A percentile compares a stretch with the other conserved stretches of the same genome.
These are phyloP conservation scores for Mormyrus hasselquistii DNA, from an alignment of 2,797 vertebrate genomes.

Conservation along the genomic window DNA sequence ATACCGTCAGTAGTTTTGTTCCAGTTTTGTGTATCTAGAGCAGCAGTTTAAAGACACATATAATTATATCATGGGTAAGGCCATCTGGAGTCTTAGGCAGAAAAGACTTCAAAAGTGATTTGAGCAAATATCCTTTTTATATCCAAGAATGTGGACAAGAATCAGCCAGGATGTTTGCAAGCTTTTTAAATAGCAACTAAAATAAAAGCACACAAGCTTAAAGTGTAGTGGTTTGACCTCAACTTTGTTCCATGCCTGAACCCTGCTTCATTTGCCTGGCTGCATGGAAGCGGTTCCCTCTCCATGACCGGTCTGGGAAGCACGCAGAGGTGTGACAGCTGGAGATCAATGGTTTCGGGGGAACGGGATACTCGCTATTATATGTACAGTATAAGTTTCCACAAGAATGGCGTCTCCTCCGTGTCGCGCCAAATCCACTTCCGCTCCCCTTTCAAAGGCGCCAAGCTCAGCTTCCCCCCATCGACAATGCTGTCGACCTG, in stretches of 20 bases:
- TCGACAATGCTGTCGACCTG: slow-evolving; percentile 22
- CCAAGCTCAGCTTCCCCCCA: slow-evolving; percentile 52
- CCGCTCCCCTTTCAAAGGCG: slow-evolving; percentile 44
- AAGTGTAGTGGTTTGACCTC: background rate
- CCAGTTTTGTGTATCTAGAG: background rate
- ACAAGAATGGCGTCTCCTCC: slow-evolving; percentile 43
- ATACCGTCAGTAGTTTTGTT: background rate
- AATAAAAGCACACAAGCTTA: background rate
- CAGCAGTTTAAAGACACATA: background rate
- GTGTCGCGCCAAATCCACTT: slow-evolving; percentile 38
- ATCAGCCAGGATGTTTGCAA: slow-evolving; percentile 13
- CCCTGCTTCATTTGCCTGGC: background rate
- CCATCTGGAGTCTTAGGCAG: background rate
- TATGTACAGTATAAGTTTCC: slow-evolving; percentile 46
- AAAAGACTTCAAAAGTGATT: background rate
- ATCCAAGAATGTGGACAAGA: slow-evolving; percentile 8
- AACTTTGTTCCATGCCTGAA: background rate
- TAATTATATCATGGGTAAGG: background rate
- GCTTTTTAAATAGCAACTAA: background rate
- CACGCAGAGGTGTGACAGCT: slow-evolving; percentile 7
- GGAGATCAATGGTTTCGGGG: slow-evolving; percentile 25
- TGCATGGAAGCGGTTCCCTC: background rate
- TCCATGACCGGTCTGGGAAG: background rate
- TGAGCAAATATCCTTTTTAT: background rate
- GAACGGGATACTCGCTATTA: slow-evolving; percentile 31